Conservation (phyloP, 2,888 invertebrate species). For the Diabrotica balteata region DNA sequence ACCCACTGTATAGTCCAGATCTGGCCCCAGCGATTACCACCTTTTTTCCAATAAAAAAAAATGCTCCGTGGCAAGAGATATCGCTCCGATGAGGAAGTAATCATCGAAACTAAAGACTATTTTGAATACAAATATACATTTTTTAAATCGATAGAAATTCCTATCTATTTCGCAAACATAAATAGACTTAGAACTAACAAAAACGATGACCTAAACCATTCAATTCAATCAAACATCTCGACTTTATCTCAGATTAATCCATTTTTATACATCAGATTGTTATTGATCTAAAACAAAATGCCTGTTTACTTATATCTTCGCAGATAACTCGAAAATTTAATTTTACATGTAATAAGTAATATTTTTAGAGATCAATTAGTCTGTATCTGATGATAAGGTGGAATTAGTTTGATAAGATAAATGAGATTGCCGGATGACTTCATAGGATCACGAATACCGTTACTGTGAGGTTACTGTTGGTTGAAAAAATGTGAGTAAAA, state of each 20-base stretch:
- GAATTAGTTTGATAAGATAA: slow-evolving; percentile 16
- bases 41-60: too few species aligned
- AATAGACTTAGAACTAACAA: too few species aligned
- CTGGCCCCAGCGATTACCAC: too few species aligned
- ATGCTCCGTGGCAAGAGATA: too few species aligned
- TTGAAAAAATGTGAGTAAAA: slow-evolving; percentile 2
- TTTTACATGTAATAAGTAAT: slow-evolving; percentile 1
- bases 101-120: too few species aligned
- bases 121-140: too few species aligned
- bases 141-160: too few species aligned
- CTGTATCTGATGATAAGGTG: slow-evolving; percentile 2
- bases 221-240: neutral
- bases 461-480: neutral
- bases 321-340: neutral
- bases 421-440: neutral
- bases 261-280: slow-evolving; percentile 2
- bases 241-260: slow-evolving; percentile 7
- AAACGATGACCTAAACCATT: too few species aligned
- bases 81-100: too few species aligned
- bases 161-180: too few species aligned
- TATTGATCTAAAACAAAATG: neutral
- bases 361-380: slow-evolving; percentile 11
- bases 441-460: slow-evolving; percentile 1
- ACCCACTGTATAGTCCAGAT: too few species aligned
- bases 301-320: neutral